Percentiles rank a stretch among this genome's conserved stretches.
Conservation (phyloP, 2,888 invertebrate genomes). For the Athrips mouffetella region DNA sequence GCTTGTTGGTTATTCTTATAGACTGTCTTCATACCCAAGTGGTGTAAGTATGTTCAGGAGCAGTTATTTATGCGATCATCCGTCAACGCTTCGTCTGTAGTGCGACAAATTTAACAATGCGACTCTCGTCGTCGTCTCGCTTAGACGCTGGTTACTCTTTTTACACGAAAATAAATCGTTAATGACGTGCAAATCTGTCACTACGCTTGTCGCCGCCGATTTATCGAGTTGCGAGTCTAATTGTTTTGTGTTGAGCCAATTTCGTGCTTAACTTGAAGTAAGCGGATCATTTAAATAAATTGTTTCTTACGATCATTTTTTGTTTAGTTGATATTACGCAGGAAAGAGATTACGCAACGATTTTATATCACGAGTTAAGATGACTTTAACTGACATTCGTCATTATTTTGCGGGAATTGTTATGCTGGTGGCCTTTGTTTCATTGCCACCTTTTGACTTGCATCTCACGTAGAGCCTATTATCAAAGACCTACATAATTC, state of each 20-base stretch:
- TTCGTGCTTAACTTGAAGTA: conserved; percentile 13
- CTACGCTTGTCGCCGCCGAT: conserved; percentile 51
- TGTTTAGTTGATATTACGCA: too few relatives aligned
- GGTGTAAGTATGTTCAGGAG: background rate
- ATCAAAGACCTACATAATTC: conserved; percentile 4
- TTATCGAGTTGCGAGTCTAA: conserved; percentile 50
- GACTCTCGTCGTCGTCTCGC: conserved; percentile 36
- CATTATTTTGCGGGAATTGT: too few relatives aligned
- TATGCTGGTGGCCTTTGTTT: background rate
- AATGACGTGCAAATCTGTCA: conserved; percentile 73
- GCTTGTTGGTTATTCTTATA: conserved; percentile 50
- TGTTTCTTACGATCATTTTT: too few relatives aligned
- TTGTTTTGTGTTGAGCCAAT: conserved; percentile 38
- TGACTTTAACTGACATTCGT: too few relatives aligned
- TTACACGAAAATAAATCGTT: conserved; percentile 42
- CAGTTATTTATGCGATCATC: conserved; percentile 65
- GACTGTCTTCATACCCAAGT: background rate
- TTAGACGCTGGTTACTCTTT: conserved; percentile 29
- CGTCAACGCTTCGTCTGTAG: conserved; percentile 50
- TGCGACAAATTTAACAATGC: conserved; percentile 74
- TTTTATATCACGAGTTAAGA: too few relatives aligned
- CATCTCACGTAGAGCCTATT: background rate
- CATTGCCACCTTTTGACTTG: background rate
- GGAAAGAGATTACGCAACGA: too few relatives aligned
- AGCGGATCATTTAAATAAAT: conserved; percentile 2